Conservation (phyloP, 2,113 vertebrate genomes). For the Phalacrocorax brasilianus region DNA sequence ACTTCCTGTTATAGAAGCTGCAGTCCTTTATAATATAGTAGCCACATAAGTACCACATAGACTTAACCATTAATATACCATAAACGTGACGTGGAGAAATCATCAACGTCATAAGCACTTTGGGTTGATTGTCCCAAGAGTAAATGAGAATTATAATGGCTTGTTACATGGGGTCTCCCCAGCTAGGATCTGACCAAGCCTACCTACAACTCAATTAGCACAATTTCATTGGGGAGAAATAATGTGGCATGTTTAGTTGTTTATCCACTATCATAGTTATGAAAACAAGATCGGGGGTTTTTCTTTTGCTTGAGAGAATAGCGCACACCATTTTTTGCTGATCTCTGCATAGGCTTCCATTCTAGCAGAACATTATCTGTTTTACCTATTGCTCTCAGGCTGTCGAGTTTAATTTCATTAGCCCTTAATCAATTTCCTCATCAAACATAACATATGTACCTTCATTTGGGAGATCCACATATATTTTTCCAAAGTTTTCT, state of each 20-base stretch:
- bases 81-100: neutral
- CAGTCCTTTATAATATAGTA: neutral
- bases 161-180: neutral
- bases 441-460: neutral
- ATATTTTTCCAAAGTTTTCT: neutral
- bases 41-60: neutral
- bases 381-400: neutral
- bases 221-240: neutral
- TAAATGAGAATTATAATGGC: neutral
- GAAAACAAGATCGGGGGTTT: neutral
- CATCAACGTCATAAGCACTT: neutral
- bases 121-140: neutral
- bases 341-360: neutral
- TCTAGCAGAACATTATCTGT: neutral
- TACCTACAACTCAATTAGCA: neutral
- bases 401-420: neutral
- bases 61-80: neutral
- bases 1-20: neutral
- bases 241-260: neutral
- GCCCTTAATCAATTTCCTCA: neutral
- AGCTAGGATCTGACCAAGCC: neutral
- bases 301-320: neutral
- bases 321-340: neutral
- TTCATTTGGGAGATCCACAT: neutral
- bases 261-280: neutral